Evolutionary conservation across 2,797 vertebrate genomes (phyloP).

Genomic region (Esox lucius): DNA sequence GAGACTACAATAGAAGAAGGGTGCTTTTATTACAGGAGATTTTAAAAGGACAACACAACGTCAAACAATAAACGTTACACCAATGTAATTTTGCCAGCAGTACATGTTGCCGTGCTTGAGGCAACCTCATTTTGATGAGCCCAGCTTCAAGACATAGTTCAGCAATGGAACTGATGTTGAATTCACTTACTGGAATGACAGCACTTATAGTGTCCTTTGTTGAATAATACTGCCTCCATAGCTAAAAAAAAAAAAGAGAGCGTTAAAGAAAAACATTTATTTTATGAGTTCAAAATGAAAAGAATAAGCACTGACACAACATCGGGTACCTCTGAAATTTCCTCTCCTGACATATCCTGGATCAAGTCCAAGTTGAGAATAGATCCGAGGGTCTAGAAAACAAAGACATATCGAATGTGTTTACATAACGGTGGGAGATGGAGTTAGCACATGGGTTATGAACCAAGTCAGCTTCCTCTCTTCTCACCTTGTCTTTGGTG

Average conservation of each 20-base stretch:
- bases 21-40: background rate
- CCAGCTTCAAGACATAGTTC: no score
- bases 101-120: no score
- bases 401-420: background rate
- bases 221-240: slow-evolving; percentile 92
- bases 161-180: no score
- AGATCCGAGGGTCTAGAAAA: slow-evolving; percentile 83
- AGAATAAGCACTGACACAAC: background rate
- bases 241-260: slow-evolving; percentile 65
- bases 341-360: slow-evolving; percentile 81
- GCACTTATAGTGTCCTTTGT: slow-evolving; percentile 89
- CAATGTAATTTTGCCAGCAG: no score
- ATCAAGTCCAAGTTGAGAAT: slow-evolving; percentile 90
- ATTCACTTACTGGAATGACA: slow-evolving; percentile 88
- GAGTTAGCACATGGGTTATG: background rate
- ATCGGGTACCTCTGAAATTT: slow-evolving; percentile 84
- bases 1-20: slow-evolving; percentile 69
- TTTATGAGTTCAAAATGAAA: background rate
- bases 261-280: background rate
- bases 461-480: background rate
- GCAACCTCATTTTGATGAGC: no score
- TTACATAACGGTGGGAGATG: background rate
- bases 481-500: slow-evolving; percentile 86
- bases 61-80: background rate
- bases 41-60: background rate